These are phyloP conservation scores for Oreochromis grahami DNA, from an alignment of 2,797 vertebrate genomes.

Conservation along the genomic window DNA sequence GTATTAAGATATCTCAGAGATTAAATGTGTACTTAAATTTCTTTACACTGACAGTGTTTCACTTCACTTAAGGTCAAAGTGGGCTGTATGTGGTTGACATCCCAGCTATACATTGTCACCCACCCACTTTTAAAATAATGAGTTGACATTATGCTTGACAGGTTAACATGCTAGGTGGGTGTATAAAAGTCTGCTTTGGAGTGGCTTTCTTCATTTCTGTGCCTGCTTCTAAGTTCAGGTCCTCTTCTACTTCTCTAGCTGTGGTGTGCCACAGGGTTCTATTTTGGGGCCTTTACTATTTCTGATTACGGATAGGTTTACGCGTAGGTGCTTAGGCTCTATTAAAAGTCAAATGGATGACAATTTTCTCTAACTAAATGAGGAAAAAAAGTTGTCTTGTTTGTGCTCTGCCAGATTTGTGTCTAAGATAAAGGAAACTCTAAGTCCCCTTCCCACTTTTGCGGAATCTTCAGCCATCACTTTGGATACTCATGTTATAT, in stretches of 20 bases:
- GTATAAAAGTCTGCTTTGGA: not conserved
- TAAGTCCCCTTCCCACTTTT: not conserved
- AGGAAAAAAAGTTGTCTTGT: fast-evolving
- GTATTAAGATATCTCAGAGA: not conserved
- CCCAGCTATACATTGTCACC: not conserved
- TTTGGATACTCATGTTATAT: not conserved
- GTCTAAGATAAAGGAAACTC: not conserved
- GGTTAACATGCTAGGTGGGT: not conserved
- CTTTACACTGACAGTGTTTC: fast-evolving
- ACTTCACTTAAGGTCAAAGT: not conserved
- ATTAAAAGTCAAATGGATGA: not conserved
- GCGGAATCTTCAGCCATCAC: not conserved
- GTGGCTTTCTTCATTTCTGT: not conserved
- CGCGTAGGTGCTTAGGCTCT: fast-evolving
- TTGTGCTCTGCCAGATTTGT: fast-evolving
- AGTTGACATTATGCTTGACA: not conserved
- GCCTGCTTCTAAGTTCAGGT: not conserved
- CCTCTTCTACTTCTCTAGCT: fast-evolving
- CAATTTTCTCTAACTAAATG: not conserved
- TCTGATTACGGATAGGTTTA: not conserved
- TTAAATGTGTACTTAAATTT: not conserved
- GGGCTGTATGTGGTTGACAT: not conserved
- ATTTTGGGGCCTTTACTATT: not conserved
- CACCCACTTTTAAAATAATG: not conserved
- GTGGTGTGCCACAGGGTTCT: not conserved